Evolutionary conservation across 1,140 invertebrate species (phyloP).

Genomic region (Apis mellifera): DNA sequence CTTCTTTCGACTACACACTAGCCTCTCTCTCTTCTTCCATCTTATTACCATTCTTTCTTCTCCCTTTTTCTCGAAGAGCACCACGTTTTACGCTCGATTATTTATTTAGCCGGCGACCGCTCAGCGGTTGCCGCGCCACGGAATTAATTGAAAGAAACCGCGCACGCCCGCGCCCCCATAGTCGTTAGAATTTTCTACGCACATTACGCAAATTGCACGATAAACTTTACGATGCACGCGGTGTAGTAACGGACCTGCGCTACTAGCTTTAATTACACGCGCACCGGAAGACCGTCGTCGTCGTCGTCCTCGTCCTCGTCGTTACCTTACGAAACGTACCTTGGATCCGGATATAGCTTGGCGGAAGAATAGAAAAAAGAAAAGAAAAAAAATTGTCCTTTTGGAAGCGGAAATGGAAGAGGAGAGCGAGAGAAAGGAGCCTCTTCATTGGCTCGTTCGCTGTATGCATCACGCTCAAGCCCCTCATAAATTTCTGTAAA

Average conservation of each 20-base stretch:
- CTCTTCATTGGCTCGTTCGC: no score
- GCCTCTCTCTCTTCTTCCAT: background rate
- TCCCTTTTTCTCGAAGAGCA: background rate
- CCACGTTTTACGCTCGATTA: conserved; percentile 22
- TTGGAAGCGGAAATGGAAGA: background rate
- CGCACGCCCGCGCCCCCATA: background rate
- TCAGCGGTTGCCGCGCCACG: background rate
- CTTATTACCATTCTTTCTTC: background rate
- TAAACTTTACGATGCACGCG: conserved; percentile 28
- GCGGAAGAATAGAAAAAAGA: background rate
- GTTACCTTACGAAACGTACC: background rate
- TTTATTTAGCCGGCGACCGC: conserved; percentile 22
- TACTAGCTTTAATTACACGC: conserved; percentile 16
- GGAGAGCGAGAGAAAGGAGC: background rate
- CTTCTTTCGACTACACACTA: background rate
- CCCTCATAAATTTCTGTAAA: conserved; percentile 34
- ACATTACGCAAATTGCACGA: conserved; percentile 42
- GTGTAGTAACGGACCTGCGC: background rate
- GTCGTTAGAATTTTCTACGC: conserved; percentile 27
- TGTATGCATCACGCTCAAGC: conserved; percentile 12
- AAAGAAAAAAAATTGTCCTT: background rate
- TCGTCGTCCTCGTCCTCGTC: background rate
- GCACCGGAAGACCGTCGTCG: background rate
- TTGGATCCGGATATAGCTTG: background rate
- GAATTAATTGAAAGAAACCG: conserved; percentile 45